Evolutionary conservation across 2,888 invertebrate genomes (phyloP), one percentile per base, ranked within the genome.

Genomic region (Fragum sueziense): DNA sequence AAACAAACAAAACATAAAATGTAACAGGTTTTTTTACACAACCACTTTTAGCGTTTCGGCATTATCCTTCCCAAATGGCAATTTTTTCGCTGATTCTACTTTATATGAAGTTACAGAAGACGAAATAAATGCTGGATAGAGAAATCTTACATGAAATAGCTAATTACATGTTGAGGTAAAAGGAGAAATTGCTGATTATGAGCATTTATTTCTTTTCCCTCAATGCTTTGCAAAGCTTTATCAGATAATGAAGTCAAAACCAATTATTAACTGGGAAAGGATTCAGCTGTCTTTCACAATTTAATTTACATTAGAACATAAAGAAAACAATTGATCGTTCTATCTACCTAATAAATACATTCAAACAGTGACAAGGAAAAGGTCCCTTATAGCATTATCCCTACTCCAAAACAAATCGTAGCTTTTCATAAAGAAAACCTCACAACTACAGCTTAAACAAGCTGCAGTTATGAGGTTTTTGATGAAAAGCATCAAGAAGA

Each of bases 161-260:
- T 57, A 22, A 4, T 17, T 31, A 61, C 11, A 61, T 31, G 31
- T 61, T 61, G 61, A 31, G 61, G n/a, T 11, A 27, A 61, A 61
- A 61, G 33, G 33, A 31, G 61, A 61, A 61, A 31, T 29, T 61
- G 14, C 61, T 61, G 17, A 2, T 61, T 1, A 31, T 17, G 29
- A 61, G 31, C 61, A 61, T 20, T 61, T 61, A 31, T 31, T 61
- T n/a, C 61, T 29, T 31, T 61, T 31, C 31, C 14, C 61, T 20
- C 61, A 61, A 61, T 31, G 29, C n/a, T 61, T 61, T 61, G 7
- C 33, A 1, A 27, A 27, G 29, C 9, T 29, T 59, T 6, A 7
- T 27, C 9, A 9, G 7, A 11, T n/a, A 54, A 7, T 11, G 7
- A 22, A 11, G 54, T 54, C 22, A 54, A 54, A 22, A 22, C 54